phyloP scores from a whole-genome alignment of 2,797 vertebrate species.

The Tapera naevia region DNA sequence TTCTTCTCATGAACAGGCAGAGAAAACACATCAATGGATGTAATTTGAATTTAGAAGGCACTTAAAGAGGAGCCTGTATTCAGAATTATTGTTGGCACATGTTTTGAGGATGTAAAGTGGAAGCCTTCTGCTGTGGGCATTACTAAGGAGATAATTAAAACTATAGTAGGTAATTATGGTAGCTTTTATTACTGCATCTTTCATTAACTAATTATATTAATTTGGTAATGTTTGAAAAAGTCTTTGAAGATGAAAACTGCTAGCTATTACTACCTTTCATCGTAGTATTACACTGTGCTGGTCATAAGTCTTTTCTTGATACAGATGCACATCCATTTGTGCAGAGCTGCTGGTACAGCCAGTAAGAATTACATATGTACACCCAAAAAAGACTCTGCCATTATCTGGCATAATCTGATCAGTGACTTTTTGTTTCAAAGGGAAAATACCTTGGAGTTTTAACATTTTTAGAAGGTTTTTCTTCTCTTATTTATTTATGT shows the following conservation, averaged over 20 bases:
- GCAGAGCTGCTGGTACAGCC: background rate
- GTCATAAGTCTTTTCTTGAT: slow-evolving; percentile 6
- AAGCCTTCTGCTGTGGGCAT: slow-evolving; percentile 30
- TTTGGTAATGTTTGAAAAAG: slow-evolving; percentile 54
- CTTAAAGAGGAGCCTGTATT: slow-evolving; percentile 20
- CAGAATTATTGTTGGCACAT: slow-evolving; percentile 27
- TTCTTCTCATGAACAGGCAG: slow-evolving; percentile 14
- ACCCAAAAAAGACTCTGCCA: background rate
- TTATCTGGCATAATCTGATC: background rate
- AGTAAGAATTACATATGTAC: background rate
- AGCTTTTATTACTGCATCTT: slow-evolving; percentile 57
- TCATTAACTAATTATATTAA: slow-evolving; percentile 73
- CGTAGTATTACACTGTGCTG: background rate
- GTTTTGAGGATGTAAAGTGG: slow-evolving; percentile 52
- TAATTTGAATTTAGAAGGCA: slow-evolving; percentile 47
- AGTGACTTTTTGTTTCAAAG: background rate
- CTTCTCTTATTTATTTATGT: background rate
- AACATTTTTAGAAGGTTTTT: background rate
- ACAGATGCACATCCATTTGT: background rate
- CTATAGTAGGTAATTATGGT: slow-evolving; percentile 54
- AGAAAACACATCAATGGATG: slow-evolving; percentile 39
- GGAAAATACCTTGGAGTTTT: background rate
- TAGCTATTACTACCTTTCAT: slow-evolving; percentile 22
- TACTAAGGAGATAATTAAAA: slow-evolving; percentile 57
- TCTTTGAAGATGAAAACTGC: slow-evolving; percentile 62